These are phyloP conservation scores for Ichneumon xanthorius DNA, from an alignment of 2,888 invertebrate species.

Conservation along the genomic window DNA sequence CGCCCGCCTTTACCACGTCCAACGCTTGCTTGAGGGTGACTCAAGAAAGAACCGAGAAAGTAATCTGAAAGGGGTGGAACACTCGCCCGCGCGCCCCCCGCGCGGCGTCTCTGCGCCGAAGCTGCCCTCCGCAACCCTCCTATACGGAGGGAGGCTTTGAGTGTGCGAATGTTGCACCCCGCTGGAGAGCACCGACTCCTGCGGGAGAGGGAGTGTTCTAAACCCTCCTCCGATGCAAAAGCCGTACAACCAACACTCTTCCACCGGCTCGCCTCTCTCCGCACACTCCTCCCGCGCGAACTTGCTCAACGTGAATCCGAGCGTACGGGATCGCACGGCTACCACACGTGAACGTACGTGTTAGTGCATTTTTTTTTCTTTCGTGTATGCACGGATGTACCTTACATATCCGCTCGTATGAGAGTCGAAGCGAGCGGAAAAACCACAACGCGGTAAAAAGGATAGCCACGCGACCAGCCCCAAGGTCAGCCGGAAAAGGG, in stretches of 20 bases:
- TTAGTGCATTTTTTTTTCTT: neutral
- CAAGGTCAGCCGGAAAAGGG: constrained; percentile 67
- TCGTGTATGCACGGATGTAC: constrained; percentile 27
- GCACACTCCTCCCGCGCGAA: constrained; percentile 12
- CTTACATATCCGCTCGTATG: constrained; percentile 47
- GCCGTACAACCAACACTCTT: constrained; percentile 66
- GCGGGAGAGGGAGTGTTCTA: constrained; percentile 56
- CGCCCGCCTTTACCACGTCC: constrained; percentile 64
- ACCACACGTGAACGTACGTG: neutral
- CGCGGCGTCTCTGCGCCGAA: constrained; percentile 62
- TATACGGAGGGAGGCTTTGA: constrained; percentile 49
- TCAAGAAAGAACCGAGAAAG: constrained; percentile 84
- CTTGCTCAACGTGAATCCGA: constrained; percentile 52
- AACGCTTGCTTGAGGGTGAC: constrained; percentile 82
- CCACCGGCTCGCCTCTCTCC: neutral
- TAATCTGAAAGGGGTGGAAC: constrained; percentile 76
- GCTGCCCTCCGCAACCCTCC: constrained; percentile 45
- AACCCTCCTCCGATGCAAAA: constrained; percentile 63
- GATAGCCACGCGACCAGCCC: constrained; percentile 61
- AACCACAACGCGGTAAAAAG: constrained; percentile 62
- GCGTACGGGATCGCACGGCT: constrained; percentile 29
- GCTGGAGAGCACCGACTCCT: constrained; percentile 51
- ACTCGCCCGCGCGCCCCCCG: constrained; percentile 30
- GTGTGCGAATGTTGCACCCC: constrained; percentile 69
- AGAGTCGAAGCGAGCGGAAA: constrained; percentile 69